phyloP scores from a whole-genome alignment of 1,140 invertebrate species.

The Drosophila subpulchrella region DNA sequence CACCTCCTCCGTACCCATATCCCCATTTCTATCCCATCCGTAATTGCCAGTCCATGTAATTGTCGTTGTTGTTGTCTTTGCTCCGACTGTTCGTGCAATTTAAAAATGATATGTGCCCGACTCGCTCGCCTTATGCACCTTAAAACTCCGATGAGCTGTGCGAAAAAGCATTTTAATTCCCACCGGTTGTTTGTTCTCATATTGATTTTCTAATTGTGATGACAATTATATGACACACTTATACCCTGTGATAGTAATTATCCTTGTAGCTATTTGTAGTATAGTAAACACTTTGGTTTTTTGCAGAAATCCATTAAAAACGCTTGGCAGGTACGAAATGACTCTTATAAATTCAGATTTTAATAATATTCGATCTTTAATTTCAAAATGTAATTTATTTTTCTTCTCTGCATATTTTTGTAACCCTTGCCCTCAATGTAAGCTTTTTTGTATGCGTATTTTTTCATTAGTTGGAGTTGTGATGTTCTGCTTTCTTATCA shows the following conservation, averaged over 20 bases:
- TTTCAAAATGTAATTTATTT: neutral
- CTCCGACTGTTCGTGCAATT: conserved; percentile 41
- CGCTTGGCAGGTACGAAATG: conserved; percentile 43
- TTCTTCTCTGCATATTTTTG: conserved; percentile 1
- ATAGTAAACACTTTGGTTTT: conserved; percentile 8
- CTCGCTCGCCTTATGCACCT: conserved; percentile 34
- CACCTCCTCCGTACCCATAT: conserved; percentile 11
- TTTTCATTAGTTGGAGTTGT: conserved; percentile 35
- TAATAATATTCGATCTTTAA: too few relatives aligned
- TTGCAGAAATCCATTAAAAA: conserved; percentile 35
- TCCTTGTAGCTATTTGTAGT: conserved; percentile 19
- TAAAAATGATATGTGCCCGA: conserved; percentile 17
- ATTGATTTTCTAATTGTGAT: conserved; percentile 47
- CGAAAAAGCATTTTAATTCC: conserved; percentile 40
- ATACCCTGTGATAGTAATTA: conserved; percentile 8
- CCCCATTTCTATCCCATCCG: conserved; percentile 16
- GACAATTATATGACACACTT: conserved; percentile 24
- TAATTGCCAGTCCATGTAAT: conserved; percentile 32
- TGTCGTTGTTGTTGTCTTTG: conserved; percentile 36
- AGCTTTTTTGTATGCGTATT: neutral
- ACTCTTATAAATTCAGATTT: neutral
- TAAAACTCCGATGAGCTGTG: conserved; percentile 38
- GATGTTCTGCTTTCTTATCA: conserved; percentile 36
- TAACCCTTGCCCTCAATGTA: conserved; percentile 40
- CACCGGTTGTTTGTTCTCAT: conserved; percentile 32